These are phyloP conservation scores for Hemithea aestivaria DNA, from an alignment of 2,888 invertebrate species.

Conservation along the genomic window DNA sequence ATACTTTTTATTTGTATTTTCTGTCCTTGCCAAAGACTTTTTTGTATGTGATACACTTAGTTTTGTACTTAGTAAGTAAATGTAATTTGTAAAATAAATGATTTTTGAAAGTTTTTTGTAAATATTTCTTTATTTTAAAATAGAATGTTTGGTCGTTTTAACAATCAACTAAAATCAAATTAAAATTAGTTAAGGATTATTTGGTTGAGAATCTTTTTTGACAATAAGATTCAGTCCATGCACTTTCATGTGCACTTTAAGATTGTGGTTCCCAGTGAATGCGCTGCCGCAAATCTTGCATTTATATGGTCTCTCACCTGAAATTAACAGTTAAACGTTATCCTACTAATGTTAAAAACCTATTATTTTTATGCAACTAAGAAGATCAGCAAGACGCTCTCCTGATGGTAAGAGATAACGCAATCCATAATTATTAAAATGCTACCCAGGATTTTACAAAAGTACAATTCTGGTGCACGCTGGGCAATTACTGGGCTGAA, in stretches of 20 bases:
- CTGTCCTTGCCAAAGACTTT: slow-evolving; percentile 75
- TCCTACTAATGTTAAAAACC: too few relatives aligned
- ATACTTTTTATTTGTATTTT: slow-evolving; percentile 44
- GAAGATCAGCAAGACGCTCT: too few relatives aligned
- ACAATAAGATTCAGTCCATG: slow-evolving; percentile 58
- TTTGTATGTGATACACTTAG: slow-evolving; percentile 74
- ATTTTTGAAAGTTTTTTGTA: slow-evolving; percentile 32
- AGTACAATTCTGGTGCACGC: too few relatives aligned
- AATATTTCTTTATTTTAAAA: slow-evolving; percentile 20
- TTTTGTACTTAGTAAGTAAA: slow-evolving; percentile 64
- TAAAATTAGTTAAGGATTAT: too few relatives aligned
- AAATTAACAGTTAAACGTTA: slow-evolving; percentile 30
- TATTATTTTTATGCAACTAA: too few relatives aligned
- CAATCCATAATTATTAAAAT: too few relatives aligned
- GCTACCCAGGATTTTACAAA: too few relatives aligned
- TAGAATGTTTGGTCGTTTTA: too few relatives aligned
- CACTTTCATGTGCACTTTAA: slow-evolving; percentile 67
- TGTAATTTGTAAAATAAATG: slow-evolving; percentile 55
- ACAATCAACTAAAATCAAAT: too few relatives aligned
- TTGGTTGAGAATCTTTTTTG: slow-evolving; percentile 21
- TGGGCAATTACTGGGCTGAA: too few relatives aligned
- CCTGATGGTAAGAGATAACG: too few relatives aligned
- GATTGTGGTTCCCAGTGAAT: slow-evolving; percentile 58
- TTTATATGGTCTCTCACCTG: slow-evolving; percentile 62
- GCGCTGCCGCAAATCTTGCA: slow-evolving; percentile 61